Conservation (phyloP, 1,140 invertebrate genomes). For the Monomorium pharaonis region DNA sequence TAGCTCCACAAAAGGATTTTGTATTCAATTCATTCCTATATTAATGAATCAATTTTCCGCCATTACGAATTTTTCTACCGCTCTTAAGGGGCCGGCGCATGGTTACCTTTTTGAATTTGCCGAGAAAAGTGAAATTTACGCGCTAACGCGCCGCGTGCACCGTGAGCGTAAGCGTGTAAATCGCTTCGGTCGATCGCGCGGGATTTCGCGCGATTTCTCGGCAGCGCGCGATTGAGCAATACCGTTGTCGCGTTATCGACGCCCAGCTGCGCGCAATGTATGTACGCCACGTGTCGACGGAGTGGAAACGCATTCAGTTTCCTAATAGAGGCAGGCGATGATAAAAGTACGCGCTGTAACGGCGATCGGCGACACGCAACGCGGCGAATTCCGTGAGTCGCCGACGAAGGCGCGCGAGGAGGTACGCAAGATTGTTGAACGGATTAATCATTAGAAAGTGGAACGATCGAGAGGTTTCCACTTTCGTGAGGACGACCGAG, state of each 20-base stretch:
- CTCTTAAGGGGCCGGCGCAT: no score
- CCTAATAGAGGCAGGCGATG: constrained; percentile 26
- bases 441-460: constrained; percentile 74
- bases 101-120: not conserved
- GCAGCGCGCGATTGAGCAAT: constrained; percentile 33
- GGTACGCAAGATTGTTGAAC: constrained; percentile 32
- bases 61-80: no score
- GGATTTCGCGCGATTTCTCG: not conserved
- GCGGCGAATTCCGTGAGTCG: constrained; percentile 53
- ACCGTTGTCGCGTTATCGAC: constrained; percentile 2
- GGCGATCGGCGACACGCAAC: constrained; percentile 21
- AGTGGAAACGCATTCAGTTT: constrained; percentile 38
- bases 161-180: not conserved
- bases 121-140: not conserved
- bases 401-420: no score
- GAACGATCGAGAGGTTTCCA: constrained; percentile 66
- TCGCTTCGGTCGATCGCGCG: not conserved
- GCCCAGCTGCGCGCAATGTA: not conserved
- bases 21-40: no score
- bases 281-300: not conserved
- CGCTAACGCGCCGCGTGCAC: not conserved
- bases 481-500: constrained; percentile 59
- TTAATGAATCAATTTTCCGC: no score
- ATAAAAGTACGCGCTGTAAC: constrained; percentile 37
- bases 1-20: no score